Base-by-base conservation (phyloP, 2,113 vertebrate species). In the Daphoenositta chrysoptera region DNA sequence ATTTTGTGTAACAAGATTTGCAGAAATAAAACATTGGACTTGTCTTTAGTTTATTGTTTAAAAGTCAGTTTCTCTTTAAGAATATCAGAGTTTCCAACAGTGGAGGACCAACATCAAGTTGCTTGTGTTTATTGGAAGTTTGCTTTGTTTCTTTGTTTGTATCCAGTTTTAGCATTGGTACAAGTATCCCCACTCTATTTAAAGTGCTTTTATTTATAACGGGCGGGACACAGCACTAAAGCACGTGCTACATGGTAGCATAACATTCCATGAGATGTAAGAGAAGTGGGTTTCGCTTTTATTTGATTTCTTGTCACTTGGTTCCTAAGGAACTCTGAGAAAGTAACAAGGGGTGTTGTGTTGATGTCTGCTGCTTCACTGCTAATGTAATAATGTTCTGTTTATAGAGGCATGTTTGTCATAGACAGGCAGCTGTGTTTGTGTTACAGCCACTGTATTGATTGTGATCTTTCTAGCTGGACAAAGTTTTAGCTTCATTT, bases 121-220 rank as follows among this genome's bases (percentile, higher is more conserved):
- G 10, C 22, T 93, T 76, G 30, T 73, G 18, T 88, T 9, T 63
- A 70, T 42, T 7, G 90, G 50, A 85, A 66, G 17, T 88, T 91
- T 85, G 21, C 58, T 80, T 94, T 87, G 28, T 91, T 96, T 94
- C 58, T 80, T 94, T 87, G 28, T 91, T 96, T 94, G 35, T 88
- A 42, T 80, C 35, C 33, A 40, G 16, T 93, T 91, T 70, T 91
- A 94, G 58, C 51, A 37, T 37, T 70, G 20, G 47, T 90, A 91
- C 78, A 83, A 86, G 47, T 66, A 83, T 85, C 63, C 60, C 33
- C 1, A 11, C 4, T 87, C 75, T 96, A 83, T 91, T 90, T 96
- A 86, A 73, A 88, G 93, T 56, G 33, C 5, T 80, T 88, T 88
- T 93, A 94, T 96, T 95, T 96, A 87, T 95, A 96, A 83, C 50